Conservation (phyloP, 2,113 vertebrate genomes). For the Furnarius figulus region DNA sequence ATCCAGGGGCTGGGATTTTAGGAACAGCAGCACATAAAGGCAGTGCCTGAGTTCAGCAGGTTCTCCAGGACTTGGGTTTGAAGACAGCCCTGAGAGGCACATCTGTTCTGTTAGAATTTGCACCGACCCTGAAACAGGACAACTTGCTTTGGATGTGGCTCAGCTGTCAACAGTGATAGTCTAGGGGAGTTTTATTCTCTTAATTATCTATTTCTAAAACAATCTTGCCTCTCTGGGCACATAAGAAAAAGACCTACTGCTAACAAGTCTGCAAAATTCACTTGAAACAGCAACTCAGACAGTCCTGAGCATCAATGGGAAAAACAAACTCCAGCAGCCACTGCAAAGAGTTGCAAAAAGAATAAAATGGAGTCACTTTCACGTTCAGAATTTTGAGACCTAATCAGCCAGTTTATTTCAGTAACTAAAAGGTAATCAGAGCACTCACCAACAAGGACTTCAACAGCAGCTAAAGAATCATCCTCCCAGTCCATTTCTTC, state of each 20-base stretch:
- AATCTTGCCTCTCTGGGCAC: neutral
- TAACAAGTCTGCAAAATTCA: neutral
- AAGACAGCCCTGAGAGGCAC: neutral
- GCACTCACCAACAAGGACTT: conserved; percentile 94
- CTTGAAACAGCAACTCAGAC: neutral
- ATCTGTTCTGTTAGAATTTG: neutral
- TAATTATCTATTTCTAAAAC: neutral
- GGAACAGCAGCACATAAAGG: conserved; percentile 4
- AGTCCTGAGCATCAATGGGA: neutral
- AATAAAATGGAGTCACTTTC: neutral
- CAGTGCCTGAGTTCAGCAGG: neutral
- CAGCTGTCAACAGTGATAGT: neutral
- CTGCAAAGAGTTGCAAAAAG: neutral
- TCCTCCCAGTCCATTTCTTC: conserved; percentile 99
- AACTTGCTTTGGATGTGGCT: neutral
- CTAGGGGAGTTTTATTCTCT: neutral
- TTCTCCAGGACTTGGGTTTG: neutral
- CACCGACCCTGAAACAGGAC: neutral
- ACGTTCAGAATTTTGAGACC: neutral
- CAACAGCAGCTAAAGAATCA: conserved; percentile 95
- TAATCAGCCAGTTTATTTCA: neutral
- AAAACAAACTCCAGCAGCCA: neutral
- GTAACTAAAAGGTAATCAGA: neutral
- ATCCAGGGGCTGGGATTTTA: neutral
- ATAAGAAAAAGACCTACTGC: neutral